Evolutionary conservation across 2,797 vertebrate species (phyloP), one percentile per base, ranked within the genome.

Genomic region (Alectoris magna): DNA sequence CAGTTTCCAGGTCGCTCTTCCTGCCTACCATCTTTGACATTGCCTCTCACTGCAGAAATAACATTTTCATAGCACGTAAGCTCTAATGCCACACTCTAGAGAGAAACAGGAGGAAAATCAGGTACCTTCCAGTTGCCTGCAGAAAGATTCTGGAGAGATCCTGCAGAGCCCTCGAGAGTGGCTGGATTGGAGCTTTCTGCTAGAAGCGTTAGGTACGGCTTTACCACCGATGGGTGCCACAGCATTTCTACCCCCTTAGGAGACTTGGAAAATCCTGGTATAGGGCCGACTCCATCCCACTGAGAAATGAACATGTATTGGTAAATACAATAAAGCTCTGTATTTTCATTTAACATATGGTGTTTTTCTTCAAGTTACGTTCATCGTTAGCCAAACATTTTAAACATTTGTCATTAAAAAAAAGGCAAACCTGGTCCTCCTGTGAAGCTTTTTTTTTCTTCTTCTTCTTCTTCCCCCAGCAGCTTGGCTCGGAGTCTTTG

Each of bases 171-270:
- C 96, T 99, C 99, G 78, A 99, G 98, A 19, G 99, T 99, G 46
- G 99, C 99, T 2, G 99, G 99, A 91, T 99, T 99, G 80, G 99
- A 99, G 97, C 99, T 99, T 97, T 99, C 99, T 29, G 99, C 99
- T 70, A 99, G 98, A 46, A 99, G 98, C 0, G 98, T 99, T 69
- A 99, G 98, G 97, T 99, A 99, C 1, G 99, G 99, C 97, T 99
- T 99, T 43, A 99, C 99, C 93, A 99, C 99, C 0, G 99, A 98
- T 0, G 99, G 99, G 96, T 99, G 99, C 99, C 99, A 99, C 23
- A 99, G 97, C 99, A 99, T 99, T 97, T 99, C 99, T n/a, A 99
- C 99, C 3, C 99, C 99, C 92, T 99, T 99, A 16, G 99, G 99
- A 94, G 98, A 98, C 96, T 99, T 99, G 17, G 99, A 99, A 94